Percentiles rank a stretch among this genome's conserved stretches.
Evolutionary conservation across 2,888 invertebrate genomes (phyloP).

Genomic region (Ethmia dodecea): DNA sequence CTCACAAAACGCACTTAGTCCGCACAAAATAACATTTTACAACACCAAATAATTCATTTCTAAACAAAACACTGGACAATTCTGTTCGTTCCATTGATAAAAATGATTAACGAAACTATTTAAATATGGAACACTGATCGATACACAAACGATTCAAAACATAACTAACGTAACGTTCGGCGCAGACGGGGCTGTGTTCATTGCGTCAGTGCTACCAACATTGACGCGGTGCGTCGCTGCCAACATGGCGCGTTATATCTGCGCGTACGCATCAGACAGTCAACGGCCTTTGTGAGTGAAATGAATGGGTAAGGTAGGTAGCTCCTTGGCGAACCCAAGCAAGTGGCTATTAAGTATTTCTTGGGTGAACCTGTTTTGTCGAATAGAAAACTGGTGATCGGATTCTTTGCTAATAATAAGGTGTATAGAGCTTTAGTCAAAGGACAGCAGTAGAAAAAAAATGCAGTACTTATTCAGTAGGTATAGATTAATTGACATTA

Average conservation of each 20-base stretch:
- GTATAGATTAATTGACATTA: too few relatives aligned
- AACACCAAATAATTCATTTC: constrained; percentile 6
- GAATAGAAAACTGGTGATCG: too few relatives aligned
- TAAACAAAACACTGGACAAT: constrained; percentile 11
- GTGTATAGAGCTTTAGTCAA: too few relatives aligned
- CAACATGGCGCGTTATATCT: constrained; percentile 24
- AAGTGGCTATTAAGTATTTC: too few relatives aligned
- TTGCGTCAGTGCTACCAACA: constrained; percentile 38
- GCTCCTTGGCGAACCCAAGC: too few relatives aligned
- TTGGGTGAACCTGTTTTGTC: constrained; percentile 31
- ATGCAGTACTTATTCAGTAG: too few relatives aligned
- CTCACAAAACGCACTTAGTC: constrained; percentile 23
- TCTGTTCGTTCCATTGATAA: constrained; percentile 45
- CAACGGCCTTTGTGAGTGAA: constrained; percentile 22
- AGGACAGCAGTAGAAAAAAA: too few relatives aligned
- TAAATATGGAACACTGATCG: constrained; percentile 23
- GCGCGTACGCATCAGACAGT: constrained; percentile 23
- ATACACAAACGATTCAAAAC: constrained; percentile 53
- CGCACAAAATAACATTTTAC: constrained; percentile 10
- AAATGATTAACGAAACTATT: constrained; percentile 21
- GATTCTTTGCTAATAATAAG: too few relatives aligned
- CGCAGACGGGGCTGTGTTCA: constrained; percentile 39
- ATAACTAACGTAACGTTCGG: constrained; percentile 59
- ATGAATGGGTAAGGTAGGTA: constrained; percentile 41
- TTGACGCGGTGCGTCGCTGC: constrained; percentile 25